Evolutionary conservation across 2,888 invertebrate genomes (phyloP).

Genomic region (Lepidochrysops patricia): DNA sequence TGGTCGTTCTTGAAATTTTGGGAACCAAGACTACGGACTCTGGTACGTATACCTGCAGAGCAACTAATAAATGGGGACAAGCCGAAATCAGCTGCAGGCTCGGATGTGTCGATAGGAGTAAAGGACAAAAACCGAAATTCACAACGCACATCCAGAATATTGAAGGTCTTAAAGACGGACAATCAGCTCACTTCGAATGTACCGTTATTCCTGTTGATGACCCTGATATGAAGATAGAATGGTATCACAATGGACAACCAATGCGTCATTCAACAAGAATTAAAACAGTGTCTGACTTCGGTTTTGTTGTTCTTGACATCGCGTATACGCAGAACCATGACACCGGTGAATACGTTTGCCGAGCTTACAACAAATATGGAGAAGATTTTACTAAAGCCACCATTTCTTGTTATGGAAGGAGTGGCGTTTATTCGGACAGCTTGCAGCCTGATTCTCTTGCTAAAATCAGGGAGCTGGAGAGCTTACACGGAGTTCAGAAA

Average conservation of each 20-base stretch:
- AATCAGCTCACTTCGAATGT: constrained; percentile 96
- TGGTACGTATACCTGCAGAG: constrained; percentile 90
- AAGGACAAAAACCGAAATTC: constrained; percentile 90
- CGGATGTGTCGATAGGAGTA: constrained; percentile 87
- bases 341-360: constrained; percentile 93
- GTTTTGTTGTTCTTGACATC: constrained; percentile 95
- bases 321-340: constrained; percentile 95
- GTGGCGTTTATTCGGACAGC: constrained; percentile 91
- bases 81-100: constrained; percentile 89
- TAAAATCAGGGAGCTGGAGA: constrained; percentile 89
- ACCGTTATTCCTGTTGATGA: constrained; percentile 95
- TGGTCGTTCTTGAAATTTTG: constrained; percentile 96
- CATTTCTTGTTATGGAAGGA: constrained; percentile 86
- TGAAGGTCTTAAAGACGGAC: constrained; percentile 91
- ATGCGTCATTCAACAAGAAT: constrained; percentile 91
- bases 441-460: constrained; percentile 93
- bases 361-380: constrained; percentile 92
- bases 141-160: constrained; percentile 90
- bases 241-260: constrained; percentile 96
- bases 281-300: constrained; percentile 95
- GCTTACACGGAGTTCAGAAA: constrained; percentile 78
- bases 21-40: constrained; percentile 95
- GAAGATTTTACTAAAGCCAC: constrained; percentile 92
- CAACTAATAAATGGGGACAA: constrained; percentile 91
- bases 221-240: constrained; percentile 94